These are phyloP conservation scores for Parauchenoglanis ngamensis DNA, from an alignment of 2,797 vertebrate species.

Conservation along the genomic window DNA sequence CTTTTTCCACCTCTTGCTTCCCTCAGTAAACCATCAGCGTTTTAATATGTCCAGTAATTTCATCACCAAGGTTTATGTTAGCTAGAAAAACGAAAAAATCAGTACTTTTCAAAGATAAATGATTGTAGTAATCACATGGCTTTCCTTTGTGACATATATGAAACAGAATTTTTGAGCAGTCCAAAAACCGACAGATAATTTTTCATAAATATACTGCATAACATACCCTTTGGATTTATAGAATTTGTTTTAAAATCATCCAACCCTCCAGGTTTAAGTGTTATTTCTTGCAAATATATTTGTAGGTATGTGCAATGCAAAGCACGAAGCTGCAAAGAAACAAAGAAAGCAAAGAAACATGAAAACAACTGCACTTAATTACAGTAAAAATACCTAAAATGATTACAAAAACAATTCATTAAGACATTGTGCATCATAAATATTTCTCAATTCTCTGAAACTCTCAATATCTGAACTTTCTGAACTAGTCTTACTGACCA, in stretches of 20 bases:
- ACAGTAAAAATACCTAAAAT: not conserved
- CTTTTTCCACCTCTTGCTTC: slow-evolving; percentile 9
- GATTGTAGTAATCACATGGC: not conserved
- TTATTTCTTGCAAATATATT: not conserved
- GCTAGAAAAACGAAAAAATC: not conserved
- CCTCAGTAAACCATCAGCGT: not conserved
- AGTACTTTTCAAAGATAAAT: not conserved
- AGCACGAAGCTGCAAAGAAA: not conserved
- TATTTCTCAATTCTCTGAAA: not conserved
- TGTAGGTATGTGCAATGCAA: slow-evolving; percentile 14
- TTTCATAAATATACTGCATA: not conserved
- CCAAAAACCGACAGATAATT: not conserved
- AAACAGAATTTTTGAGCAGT: not conserved
- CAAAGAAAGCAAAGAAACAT: not conserved
- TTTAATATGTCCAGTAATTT: not conserved
- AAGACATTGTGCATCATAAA: not conserved
- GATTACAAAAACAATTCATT: not conserved
- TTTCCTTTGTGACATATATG: not conserved
- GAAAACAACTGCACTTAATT: slow-evolving; percentile 16
- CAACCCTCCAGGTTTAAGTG: not conserved
- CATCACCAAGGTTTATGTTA: not conserved
- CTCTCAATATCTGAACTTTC: not conserved
- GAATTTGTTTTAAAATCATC: not conserved
- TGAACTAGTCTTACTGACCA: slow-evolving; percentile 2
- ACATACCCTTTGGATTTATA: not conserved